These are phyloP conservation scores for Microcebus jonahi DNA, from an alignment of 2,113 vertebrate genomes.

Conservation along the genomic window DNA sequence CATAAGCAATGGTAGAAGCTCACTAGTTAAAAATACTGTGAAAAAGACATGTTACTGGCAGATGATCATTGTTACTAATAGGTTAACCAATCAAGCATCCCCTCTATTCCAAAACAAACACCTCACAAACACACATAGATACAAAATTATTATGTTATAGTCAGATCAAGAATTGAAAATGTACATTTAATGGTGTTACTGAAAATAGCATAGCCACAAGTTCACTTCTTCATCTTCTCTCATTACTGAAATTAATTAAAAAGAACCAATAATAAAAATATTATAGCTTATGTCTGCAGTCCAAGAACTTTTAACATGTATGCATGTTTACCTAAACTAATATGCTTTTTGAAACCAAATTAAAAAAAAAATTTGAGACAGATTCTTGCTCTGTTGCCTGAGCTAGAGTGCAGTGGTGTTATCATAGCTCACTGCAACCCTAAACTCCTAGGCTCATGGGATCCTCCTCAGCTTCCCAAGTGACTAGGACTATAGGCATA, in stretches of 20 bases:
- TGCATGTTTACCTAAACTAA: background rate
- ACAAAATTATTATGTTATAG: constrained; percentile 25
- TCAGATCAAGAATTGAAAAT: background rate
- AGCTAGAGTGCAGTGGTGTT: too few relatives aligned
- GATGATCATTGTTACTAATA: constrained; percentile 80
- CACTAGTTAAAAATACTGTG: constrained; percentile 45
- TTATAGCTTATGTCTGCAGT: background rate
- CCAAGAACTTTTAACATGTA: background rate
- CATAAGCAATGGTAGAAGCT: constrained; percentile 47
- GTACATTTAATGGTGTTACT: background rate
- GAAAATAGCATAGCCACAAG: background rate
- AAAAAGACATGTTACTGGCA: constrained; percentile 76
- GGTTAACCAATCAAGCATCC: background rate
- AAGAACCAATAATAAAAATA: background rate
- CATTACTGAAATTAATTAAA: background rate
- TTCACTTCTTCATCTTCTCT: background rate
- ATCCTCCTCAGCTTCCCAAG: too few relatives aligned
- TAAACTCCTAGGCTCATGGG: too few relatives aligned
- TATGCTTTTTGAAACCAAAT: background rate
- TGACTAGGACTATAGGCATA: too few relatives aligned
- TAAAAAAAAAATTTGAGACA: background rate
- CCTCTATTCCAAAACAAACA: background rate
- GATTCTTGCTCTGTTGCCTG: too few relatives aligned
- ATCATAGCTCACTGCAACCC: too few relatives aligned
- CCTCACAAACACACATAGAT: constrained; percentile 33